phyloP scores from a whole-genome alignment of 2,888 invertebrate genomes.

The Epsilonema sp. region DNA sequence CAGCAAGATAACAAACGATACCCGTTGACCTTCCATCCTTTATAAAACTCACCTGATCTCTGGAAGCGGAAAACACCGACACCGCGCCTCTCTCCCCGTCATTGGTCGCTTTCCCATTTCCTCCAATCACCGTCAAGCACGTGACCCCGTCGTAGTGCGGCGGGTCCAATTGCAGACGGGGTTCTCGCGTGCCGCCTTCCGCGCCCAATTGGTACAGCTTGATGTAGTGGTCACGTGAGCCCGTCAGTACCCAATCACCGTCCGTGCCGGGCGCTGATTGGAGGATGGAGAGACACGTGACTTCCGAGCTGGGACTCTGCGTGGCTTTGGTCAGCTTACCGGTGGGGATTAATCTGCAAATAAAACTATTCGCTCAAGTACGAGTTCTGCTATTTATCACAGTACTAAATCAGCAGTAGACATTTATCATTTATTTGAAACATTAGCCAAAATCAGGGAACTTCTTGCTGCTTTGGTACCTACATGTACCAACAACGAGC shows the following conservation, averaged over 20 bases:
- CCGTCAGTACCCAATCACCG: conserved; percentile 50
- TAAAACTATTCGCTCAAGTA: conserved; percentile 3
- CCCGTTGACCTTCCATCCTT: too few relatives aligned
- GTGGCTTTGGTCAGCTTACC: conserved; percentile 41
- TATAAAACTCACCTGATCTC: too few relatives aligned
- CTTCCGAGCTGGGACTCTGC: conserved; percentile 2
- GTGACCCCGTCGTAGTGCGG: conserved; percentile 76
- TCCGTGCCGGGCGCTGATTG: conserved; percentile 19
- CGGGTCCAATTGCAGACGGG: conserved; percentile 48
- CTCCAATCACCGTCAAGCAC: conserved; percentile 46
- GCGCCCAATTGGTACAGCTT: not conserved
- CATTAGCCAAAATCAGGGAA: too few relatives aligned
- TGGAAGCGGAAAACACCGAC: too few relatives aligned
- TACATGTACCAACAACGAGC: not conserved
- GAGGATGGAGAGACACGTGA: not conserved
- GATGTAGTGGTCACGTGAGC: conserved; percentile 41
- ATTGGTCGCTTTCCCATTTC: too few relatives aligned
- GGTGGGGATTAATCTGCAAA: conserved; percentile 42
- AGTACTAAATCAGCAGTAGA: too few relatives aligned
- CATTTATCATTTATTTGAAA: too few relatives aligned
- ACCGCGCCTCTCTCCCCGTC: too few relatives aligned
- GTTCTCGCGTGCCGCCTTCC: conserved; percentile 22
- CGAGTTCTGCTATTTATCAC: not conserved
- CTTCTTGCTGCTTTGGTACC: not conserved
- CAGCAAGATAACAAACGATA: too few relatives aligned